Conservation (phyloP, 2,888 invertebrate genomes). For the Flabesymbios commensalis region DNA sequence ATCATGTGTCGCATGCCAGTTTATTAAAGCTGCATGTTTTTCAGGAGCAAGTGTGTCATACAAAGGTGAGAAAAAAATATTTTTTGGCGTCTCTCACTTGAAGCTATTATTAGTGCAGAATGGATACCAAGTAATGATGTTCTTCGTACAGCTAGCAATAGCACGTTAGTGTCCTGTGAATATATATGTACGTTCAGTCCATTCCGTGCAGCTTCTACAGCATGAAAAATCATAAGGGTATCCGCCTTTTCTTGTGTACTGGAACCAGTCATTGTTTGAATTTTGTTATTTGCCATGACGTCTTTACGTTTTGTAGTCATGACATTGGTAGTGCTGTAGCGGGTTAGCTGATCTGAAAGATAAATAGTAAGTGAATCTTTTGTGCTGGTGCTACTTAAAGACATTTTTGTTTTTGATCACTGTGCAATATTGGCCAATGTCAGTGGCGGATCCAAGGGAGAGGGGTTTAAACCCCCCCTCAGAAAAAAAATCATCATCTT, state of each 20-base stretch:
- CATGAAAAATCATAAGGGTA: conserved; percentile 6
- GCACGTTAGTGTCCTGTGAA: conserved; percentile 9
- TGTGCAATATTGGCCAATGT: conserved; percentile 11
- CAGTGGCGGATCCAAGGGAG: too few species aligned
- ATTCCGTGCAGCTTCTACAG: conserved; percentile 1
- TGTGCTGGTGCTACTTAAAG: conserved; percentile 12
- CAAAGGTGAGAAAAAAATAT: conserved; percentile 1
- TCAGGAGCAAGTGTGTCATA: conserved; percentile 3
- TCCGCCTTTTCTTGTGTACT: conserved; percentile 13
- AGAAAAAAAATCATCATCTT: too few species aligned
- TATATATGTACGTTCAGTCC: not conserved
- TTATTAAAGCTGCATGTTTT: conserved; percentile 1
- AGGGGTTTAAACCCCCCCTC: too few species aligned
- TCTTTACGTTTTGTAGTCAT: not conserved
- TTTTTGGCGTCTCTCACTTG: conserved; percentile 4
- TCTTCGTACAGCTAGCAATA: conserved; percentile 6
- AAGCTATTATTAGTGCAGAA: conserved; percentile 4
- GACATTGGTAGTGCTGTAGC: not conserved
- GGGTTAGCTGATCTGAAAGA: not conserved
- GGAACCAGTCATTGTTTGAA: not conserved
- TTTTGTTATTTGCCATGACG: conserved; percentile 1
- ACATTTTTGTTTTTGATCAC: conserved; percentile 14
- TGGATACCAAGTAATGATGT: conserved; percentile 1
- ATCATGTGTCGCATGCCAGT: conserved; percentile 1
- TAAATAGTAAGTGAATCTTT: conserved; percentile 13